Conservation (phyloP, 2,113 vertebrate species). For the Austrofundulus limnaeus region DNA sequence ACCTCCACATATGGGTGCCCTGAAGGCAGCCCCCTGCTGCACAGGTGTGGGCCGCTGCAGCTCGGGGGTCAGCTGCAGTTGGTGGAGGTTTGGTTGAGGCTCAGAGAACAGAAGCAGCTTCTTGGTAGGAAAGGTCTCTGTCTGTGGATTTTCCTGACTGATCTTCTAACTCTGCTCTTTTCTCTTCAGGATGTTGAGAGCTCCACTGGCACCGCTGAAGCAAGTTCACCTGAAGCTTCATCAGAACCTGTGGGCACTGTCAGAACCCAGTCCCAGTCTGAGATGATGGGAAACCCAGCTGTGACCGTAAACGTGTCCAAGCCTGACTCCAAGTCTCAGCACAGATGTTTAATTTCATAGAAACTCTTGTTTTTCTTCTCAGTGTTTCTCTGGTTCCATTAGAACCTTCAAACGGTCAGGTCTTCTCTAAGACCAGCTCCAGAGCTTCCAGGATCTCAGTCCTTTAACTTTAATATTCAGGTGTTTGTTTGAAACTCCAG, state of each 20-base stretch:
- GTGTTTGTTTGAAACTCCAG: neutral
- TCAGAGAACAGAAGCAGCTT: too few relatives aligned
- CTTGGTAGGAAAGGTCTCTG: too few relatives aligned
- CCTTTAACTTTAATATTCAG: neutral
- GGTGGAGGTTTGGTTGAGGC: too few relatives aligned
- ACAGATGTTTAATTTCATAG: slow-evolving; percentile 78
- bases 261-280: slow-evolving; percentile 54
- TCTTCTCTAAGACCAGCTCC: neutral
- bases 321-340: slow-evolving; percentile 53
- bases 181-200: slow-evolving; percentile 65
- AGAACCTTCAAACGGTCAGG: neutral
- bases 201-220: slow-evolving; percentile 40
- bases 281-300: slow-evolving; percentile 75
- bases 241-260: slow-evolving; percentile 47
- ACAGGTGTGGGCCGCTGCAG: too few relatives aligned
- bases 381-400: neutral
- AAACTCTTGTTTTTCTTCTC: neutral
- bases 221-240: slow-evolving; percentile 48
- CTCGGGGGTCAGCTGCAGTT: too few relatives aligned
- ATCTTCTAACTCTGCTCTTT: slow-evolving; percentile 60
- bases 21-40: too few relatives aligned
- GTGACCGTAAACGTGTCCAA: slow-evolving; percentile 57
- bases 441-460: neutral
- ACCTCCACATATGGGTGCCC: too few relatives aligned
- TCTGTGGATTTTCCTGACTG: too few relatives aligned